Percentiles rank a stretch among this genome's conserved stretches.
Conservation (phyloP, 1,140 invertebrate species). For the Atopsyche davidsoni region DNA sequence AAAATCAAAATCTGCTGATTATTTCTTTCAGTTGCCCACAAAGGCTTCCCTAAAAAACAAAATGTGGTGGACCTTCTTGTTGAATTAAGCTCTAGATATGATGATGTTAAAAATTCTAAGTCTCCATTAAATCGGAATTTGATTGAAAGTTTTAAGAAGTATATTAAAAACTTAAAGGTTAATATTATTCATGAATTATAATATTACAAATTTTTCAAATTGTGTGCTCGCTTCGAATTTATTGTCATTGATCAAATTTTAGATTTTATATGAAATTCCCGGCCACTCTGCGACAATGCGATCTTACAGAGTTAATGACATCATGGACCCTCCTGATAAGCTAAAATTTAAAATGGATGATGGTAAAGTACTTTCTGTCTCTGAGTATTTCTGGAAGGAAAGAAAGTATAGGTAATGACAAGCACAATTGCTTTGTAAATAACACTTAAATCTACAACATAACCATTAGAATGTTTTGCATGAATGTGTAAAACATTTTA, state of each 20-base stretch:
- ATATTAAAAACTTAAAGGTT: constrained; percentile 33
- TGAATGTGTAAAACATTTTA: not conserved
- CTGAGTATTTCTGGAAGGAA: constrained; percentile 44
- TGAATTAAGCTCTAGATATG: constrained; percentile 10
- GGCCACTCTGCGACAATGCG: constrained; percentile 26
- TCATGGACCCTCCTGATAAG: constrained; percentile 35
- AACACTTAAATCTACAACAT: not conserved
- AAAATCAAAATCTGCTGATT: not conserved
- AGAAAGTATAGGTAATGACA: constrained; percentile 21
- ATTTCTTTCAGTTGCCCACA: constrained; percentile 22
- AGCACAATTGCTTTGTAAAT: too few species aligned
- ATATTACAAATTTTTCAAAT: too few species aligned
- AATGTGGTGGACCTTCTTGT: constrained; percentile 21
- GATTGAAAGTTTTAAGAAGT: constrained; percentile 17
- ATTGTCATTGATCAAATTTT: constrained; percentile 30
- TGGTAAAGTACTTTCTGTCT: constrained; percentile 39
- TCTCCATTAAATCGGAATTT: not conserved
- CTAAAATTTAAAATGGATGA: constrained; percentile 40
- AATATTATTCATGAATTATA: not conserved
- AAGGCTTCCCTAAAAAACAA: constrained; percentile 28
- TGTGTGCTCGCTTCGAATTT: constrained; percentile 6
- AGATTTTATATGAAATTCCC: constrained; percentile 49
- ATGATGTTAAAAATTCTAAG: not conserved
- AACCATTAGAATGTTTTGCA: not conserved
- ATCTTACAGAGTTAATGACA: constrained; percentile 48